Conservation (phyloP, 2,888 invertebrate genomes). For the Drosophila sordidula region DNA sequence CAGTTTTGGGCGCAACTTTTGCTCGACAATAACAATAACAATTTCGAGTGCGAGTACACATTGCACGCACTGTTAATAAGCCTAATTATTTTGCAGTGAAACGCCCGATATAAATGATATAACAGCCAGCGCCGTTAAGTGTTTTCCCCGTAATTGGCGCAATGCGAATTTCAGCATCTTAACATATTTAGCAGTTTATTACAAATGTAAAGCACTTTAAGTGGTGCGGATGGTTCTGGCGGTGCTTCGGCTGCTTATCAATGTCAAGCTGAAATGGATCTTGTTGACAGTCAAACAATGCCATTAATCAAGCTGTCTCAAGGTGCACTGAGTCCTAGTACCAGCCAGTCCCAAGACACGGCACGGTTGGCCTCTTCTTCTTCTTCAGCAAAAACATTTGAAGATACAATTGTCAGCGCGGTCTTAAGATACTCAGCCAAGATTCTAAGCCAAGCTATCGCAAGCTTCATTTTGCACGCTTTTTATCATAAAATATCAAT, state of each 20-base stretch:
- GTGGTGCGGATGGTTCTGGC: constrained; percentile 4
- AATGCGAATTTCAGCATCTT: constrained; percentile 18
- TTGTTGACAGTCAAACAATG: constrained; percentile 71
- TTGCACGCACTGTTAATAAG: constrained; percentile 75
- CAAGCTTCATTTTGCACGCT: too few relatives aligned
- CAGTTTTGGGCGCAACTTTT: constrained; percentile 63
- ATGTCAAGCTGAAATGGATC: constrained; percentile 67
- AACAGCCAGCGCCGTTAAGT: constrained; percentile 44
- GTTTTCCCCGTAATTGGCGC: constrained; percentile 42
- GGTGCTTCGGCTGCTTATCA: constrained; percentile 56
- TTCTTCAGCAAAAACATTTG: constrained; percentile 6
- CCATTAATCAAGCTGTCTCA: constrained; percentile 74
- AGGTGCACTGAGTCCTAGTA: constrained; percentile 56
- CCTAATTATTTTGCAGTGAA: constrained; percentile 66
- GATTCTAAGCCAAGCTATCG: too few relatives aligned
- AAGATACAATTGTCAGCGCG: neutral
- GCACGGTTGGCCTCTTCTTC: constrained; percentile 15
- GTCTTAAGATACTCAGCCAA: constrained; percentile 16
- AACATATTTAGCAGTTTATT: constrained; percentile 43
- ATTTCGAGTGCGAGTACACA: constrained; percentile 51
- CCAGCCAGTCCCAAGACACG: constrained; percentile 23
- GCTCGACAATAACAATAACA: constrained; percentile 69
- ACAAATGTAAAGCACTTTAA: constrained; percentile 32
- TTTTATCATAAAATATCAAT: too few relatives aligned
- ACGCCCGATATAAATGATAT: constrained; percentile 51